phyloP scores from a whole-genome alignment of 2,888 invertebrate genomes.

The Panorpa germanica region DNA sequence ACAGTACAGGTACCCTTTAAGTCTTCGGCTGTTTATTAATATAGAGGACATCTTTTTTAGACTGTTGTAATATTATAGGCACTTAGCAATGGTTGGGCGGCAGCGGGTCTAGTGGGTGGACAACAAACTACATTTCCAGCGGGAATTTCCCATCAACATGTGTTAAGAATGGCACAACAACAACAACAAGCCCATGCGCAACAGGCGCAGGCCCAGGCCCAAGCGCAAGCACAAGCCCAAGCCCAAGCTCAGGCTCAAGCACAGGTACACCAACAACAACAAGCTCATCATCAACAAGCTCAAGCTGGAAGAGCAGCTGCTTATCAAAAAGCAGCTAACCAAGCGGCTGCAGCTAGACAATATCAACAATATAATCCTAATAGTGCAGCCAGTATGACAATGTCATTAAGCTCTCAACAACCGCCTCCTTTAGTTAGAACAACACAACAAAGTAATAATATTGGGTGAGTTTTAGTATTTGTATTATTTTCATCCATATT shows the following conservation, averaged over 20 bases:
- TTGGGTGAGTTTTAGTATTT: too few species aligned
- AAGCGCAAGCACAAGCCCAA: conserved; percentile 7
- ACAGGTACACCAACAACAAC: conserved; percentile 10
- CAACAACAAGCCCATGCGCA: conserved; percentile 21
- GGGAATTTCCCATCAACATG: conserved; percentile 28
- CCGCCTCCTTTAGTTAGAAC: conserved; percentile 36
- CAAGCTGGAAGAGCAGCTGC: too few species aligned
- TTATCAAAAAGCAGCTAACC: conserved; percentile 9
- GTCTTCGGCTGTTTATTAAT: too few species aligned
- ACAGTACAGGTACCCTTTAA: conserved; percentile 11
- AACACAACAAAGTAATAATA: conserved; percentile 25
- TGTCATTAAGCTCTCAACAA: conserved; percentile 20
- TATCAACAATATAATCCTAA: too few species aligned
- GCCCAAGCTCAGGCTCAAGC: conserved; percentile 8
- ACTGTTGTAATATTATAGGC: conserved; percentile 14
- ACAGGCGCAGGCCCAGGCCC: conserved; percentile 7
- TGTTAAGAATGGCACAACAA: conserved; percentile 29
- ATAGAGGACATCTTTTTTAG: neutral
- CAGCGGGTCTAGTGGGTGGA: too few species aligned
- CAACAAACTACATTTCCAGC: conserved; percentile 17
- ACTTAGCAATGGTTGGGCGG: conserved; percentile 27
- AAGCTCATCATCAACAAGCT: conserved; percentile 10
- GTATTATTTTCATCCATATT: too few species aligned
- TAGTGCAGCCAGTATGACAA: conserved; percentile 13
- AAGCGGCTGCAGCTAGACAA: too few species aligned